Conservation (phyloP, 1,140 invertebrate species). For the Drosophila willistoni region DNA sequence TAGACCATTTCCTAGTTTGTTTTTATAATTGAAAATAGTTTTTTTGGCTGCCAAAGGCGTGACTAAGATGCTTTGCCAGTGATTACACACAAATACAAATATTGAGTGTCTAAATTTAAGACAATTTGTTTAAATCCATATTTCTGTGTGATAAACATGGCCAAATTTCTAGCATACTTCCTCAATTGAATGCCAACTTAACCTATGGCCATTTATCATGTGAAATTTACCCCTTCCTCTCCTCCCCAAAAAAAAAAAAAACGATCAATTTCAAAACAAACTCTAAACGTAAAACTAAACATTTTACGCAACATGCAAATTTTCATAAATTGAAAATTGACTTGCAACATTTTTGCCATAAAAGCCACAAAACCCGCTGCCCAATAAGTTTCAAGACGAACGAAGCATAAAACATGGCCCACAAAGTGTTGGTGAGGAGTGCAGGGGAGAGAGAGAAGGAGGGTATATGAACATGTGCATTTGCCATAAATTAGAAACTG, state of each 20-base stretch:
- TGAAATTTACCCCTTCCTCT: not conserved
- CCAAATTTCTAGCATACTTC: not conserved
- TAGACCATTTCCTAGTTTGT: slow-evolving; percentile 12
- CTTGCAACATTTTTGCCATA: slow-evolving; percentile 45
- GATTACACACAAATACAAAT: slow-evolving; percentile 4
- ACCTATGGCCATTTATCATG: slow-evolving; percentile 4
- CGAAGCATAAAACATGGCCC: slow-evolving; percentile 11
- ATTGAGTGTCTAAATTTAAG: slow-evolving; percentile 35
- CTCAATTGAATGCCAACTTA: not conserved
- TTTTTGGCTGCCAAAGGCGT: slow-evolving; percentile 52
- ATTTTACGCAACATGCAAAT: slow-evolving; percentile 69
- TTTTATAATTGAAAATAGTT: slow-evolving; percentile 75
- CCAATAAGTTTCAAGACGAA: slow-evolving; percentile 70
- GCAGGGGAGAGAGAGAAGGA: not conserved
- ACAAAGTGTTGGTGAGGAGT: not conserved
- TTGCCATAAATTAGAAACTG: slow-evolving; percentile 81
- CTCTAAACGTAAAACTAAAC: slow-evolving; percentile 18
- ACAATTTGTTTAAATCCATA: not conserved
- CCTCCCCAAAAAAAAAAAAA: not conserved
- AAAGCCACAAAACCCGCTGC: slow-evolving; percentile 67
- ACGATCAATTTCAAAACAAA: slow-evolving; percentile 46
- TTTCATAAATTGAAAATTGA: slow-evolving; percentile 77
- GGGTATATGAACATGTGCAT: slow-evolving; percentile 62
- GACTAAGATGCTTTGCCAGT: slow-evolving; percentile 35
- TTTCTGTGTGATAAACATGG: too few relatives aligned